These are phyloP conservation scores for Phylloscopus whistleri DNA, from an alignment of 2,113 vertebrate species.

Conservation along the genomic window DNA sequence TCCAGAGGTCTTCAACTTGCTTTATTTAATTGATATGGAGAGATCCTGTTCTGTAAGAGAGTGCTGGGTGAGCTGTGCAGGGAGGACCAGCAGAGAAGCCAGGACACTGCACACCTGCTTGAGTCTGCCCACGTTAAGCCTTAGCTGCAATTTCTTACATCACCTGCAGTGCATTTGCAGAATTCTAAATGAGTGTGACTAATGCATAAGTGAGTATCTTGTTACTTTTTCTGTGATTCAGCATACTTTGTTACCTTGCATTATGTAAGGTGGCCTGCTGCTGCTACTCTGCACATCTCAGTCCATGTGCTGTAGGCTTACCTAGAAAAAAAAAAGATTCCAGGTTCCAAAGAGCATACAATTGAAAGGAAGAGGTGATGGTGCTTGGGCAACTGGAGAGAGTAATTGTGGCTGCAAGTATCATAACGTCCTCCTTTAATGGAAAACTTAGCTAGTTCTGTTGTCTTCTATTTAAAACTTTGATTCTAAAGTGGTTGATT, in stretches of 20 bases:
- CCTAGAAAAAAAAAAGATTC: neutral
- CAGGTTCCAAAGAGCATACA: neutral
- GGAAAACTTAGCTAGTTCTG: neutral
- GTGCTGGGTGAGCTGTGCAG: accelerated
- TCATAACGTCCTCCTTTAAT: neutral
- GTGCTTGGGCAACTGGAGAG: neutral
- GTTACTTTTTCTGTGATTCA: neutral
- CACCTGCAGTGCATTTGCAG: neutral
- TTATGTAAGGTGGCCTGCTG: accelerated
- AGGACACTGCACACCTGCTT: accelerated
- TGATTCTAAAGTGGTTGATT: neutral
- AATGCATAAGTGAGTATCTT: neutral
- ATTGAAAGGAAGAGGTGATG: neutral
- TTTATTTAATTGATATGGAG: neutral
- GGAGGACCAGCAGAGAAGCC: neutral
- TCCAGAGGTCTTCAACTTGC: neutral
- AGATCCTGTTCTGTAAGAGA: neutral
- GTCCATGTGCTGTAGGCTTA: neutral
- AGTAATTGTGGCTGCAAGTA: neutral
- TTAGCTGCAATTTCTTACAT: neutral
- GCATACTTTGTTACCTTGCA: neutral
- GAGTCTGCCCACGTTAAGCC: accelerated
- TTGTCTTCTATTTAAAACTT: neutral
- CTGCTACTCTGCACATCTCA: neutral
- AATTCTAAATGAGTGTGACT: neutral